Conservation (phyloP, 2,113 vertebrate species). For the Hucho hucho region DNA sequence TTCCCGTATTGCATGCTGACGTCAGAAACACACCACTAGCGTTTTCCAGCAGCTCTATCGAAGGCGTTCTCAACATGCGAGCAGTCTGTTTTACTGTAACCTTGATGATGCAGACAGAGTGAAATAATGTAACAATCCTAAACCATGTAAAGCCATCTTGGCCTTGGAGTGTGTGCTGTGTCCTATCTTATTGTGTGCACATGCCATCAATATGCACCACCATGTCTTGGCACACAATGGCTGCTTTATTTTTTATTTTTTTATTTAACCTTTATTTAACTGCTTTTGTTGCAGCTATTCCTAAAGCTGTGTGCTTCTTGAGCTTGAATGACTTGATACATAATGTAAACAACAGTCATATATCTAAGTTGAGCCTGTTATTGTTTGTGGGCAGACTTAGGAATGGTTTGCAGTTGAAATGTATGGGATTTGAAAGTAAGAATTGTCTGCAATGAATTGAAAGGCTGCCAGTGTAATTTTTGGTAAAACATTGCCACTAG, state of each 20-base stretch:
- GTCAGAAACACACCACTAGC: slow-evolving; percentile 53
- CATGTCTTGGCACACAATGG: slow-evolving; percentile 23
- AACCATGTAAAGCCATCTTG: neutral
- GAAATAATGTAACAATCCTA: neutral
- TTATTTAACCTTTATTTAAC: too few relatives aligned
- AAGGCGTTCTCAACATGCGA: slow-evolving; percentile 16
- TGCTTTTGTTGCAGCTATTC: too few relatives aligned
- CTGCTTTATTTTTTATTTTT: neutral
- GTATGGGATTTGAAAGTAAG: too few relatives aligned
- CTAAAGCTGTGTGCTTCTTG: too few relatives aligned
- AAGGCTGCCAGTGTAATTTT: too few relatives aligned
- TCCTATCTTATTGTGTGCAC: neutral
- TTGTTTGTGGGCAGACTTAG: too few relatives aligned
- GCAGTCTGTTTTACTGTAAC: slow-evolving; percentile 13
- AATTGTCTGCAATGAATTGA: too few relatives aligned
- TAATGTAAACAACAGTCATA: too few relatives aligned
- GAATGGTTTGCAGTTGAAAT: too few relatives aligned
- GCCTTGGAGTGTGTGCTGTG: neutral
- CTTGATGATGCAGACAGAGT: slow-evolving; percentile 9
- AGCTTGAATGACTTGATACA: too few relatives aligned
- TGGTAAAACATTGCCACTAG: too few relatives aligned
- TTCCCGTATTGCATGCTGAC: slow-evolving; percentile 33
- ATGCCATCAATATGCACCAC: slow-evolving; percentile 7
- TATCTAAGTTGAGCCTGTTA: too few relatives aligned
- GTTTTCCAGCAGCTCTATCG: slow-evolving; percentile 58